Evolutionary conservation across 1,140 invertebrate genomes (phyloP).

Genomic region (Drosophila asahinai): DNA sequence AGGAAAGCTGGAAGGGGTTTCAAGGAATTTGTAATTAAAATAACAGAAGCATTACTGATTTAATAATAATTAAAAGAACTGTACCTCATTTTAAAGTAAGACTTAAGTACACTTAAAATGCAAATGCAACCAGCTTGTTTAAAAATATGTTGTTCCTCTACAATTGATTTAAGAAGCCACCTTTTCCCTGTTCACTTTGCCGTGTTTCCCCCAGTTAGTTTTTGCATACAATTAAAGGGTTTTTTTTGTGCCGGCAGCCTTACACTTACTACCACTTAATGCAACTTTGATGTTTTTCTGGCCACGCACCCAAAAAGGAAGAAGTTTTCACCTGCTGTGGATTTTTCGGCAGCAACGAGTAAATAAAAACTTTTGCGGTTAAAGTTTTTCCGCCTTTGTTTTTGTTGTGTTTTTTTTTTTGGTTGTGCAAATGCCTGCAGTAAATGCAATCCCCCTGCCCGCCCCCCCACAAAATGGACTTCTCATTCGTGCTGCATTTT

Average conservation of each 20-base stretch:
- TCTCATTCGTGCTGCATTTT: conserved; percentile 59
- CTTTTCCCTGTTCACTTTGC: conserved; percentile 3
- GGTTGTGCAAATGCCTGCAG: conserved; percentile 21
- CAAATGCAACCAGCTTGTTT: neutral
- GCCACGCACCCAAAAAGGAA: conserved; percentile 27
- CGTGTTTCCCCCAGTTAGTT: conserved; percentile 6
- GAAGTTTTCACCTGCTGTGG: conserved; percentile 60
- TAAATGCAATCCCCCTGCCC: neutral
- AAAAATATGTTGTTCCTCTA: too few relatives aligned
- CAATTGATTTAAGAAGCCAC: conserved; percentile 7
- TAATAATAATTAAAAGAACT: neutral
- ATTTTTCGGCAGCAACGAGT: conserved; percentile 33
- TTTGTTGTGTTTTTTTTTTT: conserved; percentile 8
- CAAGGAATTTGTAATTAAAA: neutral
- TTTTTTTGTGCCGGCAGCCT: conserved; percentile 16
- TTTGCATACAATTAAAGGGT: conserved; percentile 64
- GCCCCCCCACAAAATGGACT: conserved; percentile 34
- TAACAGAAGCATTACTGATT: neutral
- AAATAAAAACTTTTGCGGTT: conserved; percentile 64
- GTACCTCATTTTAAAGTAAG: neutral
- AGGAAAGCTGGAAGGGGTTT: neutral
- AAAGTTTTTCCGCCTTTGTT: conserved; percentile 49
- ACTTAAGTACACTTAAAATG: neutral
- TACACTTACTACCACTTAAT: conserved; percentile 60
- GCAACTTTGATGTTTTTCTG: conserved; percentile 78